A percentile compares a stretch with the other conserved stretches of the same genome.
Conservation (phyloP, 2,797 vertebrate species). For the Gephyroberyx darwinii region DNA sequence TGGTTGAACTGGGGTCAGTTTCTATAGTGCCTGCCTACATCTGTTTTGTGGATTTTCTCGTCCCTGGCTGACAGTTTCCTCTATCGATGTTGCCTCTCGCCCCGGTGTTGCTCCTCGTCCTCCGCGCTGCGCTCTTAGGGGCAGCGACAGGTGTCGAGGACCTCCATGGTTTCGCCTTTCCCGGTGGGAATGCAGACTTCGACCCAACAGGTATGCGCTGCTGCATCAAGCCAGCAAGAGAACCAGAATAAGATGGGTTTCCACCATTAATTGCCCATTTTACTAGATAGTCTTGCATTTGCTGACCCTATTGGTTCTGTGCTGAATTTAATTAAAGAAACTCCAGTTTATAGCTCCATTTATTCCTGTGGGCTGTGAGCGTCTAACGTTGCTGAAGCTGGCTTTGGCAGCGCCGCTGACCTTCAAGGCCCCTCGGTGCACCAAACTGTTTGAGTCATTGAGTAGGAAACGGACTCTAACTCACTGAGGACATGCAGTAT, state of each 20-base stretch:
- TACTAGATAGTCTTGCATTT: no score
- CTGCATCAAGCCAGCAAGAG: background rate
- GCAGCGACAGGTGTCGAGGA: constrained; percentile 65
- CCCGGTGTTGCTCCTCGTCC: constrained; percentile 61
- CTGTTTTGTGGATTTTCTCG: constrained; percentile 31
- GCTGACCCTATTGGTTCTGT: background rate
- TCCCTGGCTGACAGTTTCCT: constrained; percentile 6
- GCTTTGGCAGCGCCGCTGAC: constrained; percentile 20
- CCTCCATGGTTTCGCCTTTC: constrained; percentile 54
- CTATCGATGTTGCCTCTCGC: constrained; percentile 61
- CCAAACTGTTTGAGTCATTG: constrained; percentile 44
- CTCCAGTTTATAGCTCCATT: background rate
- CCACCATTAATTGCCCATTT: background rate
- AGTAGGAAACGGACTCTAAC: constrained; percentile 54
- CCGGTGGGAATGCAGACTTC: constrained; percentile 45
- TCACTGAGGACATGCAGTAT: constrained; percentile 32
- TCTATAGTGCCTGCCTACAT: constrained; percentile 25
- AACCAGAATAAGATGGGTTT: no score
- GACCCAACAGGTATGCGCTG: constrained; percentile 65
- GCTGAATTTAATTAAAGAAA: background rate
- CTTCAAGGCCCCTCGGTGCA: constrained; percentile 36
- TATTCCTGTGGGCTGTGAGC: background rate
- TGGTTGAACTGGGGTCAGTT: background rate
- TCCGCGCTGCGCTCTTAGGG: constrained; percentile 65
- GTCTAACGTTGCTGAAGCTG: constrained; percentile 15